phyloP scores from a whole-genome alignment of 2,797 vertebrate genomes.

The Aphelocoma californica region DNA sequence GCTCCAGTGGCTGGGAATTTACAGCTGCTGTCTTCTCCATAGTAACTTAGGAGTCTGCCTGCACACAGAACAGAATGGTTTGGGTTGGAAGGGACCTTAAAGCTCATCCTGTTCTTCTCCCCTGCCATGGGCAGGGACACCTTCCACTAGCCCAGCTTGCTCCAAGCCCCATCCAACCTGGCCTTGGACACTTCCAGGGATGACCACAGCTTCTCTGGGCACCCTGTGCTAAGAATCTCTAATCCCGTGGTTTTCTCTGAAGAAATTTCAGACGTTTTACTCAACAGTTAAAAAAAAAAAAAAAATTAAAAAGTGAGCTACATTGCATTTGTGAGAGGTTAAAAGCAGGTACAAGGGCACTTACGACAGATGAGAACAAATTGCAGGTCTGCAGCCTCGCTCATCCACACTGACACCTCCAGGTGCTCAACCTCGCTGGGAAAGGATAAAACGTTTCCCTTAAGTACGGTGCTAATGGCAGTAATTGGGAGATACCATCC shows the following conservation, averaged over 20 bases:
- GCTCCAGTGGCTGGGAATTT: background rate
- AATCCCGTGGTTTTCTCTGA: background rate
- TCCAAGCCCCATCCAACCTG: fast-evolving
- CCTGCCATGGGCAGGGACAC: background rate
- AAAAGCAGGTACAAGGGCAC: constrained; percentile 8
- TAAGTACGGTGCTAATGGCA: constrained; percentile 15
- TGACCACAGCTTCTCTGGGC: background rate
- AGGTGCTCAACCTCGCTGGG: background rate
- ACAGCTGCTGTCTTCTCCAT: background rate
- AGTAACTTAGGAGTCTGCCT: background rate
- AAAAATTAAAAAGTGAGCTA: background rate
- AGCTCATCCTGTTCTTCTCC: fast-evolving
- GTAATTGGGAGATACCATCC: constrained; percentile 40
- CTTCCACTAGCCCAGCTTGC: fast-evolving
- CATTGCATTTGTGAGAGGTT: background rate
- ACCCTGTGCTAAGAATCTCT: background rate
- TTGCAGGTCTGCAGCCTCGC: background rate
- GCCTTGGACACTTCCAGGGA: background rate
- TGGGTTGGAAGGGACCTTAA: background rate
- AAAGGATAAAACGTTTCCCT: background rate
- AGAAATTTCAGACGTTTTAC: background rate
- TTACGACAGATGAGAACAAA: background rate
- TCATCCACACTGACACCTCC: background rate
- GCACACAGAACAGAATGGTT: background rate
- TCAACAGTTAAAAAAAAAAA: background rate